Base-by-base conservation (phyloP, 92 coral and sea anemone species). In the Galaxea fascicularis region DNA sequence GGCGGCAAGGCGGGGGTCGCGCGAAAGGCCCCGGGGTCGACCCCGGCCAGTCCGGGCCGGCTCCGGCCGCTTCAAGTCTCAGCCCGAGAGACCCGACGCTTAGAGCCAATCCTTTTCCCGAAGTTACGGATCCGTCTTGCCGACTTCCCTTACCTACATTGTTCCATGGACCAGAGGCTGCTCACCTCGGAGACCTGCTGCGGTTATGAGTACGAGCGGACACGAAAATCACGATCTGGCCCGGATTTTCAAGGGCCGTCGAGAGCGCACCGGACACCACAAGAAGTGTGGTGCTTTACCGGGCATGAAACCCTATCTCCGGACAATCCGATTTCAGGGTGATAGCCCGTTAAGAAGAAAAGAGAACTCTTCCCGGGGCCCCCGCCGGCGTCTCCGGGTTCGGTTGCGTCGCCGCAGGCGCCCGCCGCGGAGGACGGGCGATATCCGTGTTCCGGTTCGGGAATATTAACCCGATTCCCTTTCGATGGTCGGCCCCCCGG, bases 111-210 rank as follows among this genome's bases (percentile, higher is more conserved):
- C 87, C 92, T 89, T 89, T 44, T 90, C 91, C 94, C 91, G 86
- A 86, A 90, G 90, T 90, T 91, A 87, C 91, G 87, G 91, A 88
- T 91, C 90, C 27, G 63, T 73, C 58, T 91, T 91, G 94, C 94
- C 91, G 85, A 91, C 90, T 85, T 91, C 95, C 92, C 92, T 88
- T 92, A 85, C 90, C 85, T 69, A 86, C 90, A 90, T 86, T 90
- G 84, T 79, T 91, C 92, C 80, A 84, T 88, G 88, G 29, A 85
- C 90, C 88, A 88, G 92, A 88, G 92, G 95, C 95, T 92, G 85
- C 90, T 83, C 84, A 89, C 95, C 90, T 92, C 47, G 89, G 92
- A 92, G 95, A 92, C 95, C 92, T 89, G 90, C 90, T 92, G 92
- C 89, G 90, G 95, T 84, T 85, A 85, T 85, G 86, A 75, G 95